These are phyloP conservation scores for Lerema accius DNA, from an alignment of 1,140 invertebrate species.

Conservation along the genomic window DNA sequence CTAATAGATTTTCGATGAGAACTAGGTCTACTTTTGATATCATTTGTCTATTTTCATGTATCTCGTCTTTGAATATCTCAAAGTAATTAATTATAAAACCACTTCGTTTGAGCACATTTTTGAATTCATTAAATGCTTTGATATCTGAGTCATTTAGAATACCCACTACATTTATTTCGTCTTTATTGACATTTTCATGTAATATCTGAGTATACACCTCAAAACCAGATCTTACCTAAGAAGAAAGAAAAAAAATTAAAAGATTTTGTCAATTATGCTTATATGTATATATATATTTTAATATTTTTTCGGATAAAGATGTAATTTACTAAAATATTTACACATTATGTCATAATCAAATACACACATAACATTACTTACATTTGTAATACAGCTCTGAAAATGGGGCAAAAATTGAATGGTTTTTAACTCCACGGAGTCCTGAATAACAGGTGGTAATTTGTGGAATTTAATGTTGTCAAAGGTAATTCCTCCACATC, in stretches of 20 bases:
- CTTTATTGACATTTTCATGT: constrained; percentile 45
- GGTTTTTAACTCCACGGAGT: constrained; percentile 32
- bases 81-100: constrained; percentile 32
- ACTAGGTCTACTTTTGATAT: constrained; percentile 7
- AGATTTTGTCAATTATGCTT: too few relatives aligned
- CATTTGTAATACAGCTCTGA: constrained; percentile 24
- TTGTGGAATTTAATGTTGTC: constrained; percentile 40
- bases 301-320: too few relatives aligned
- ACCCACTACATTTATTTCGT: constrained; percentile 39
- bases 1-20: constrained; percentile 4
- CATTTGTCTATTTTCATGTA: constrained; percentile 9
- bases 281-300: constrained; percentile 19
- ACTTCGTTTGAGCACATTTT: constrained; percentile 23
- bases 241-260: constrained; percentile 15
- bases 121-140: constrained; percentile 25
- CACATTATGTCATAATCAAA: too few relatives aligned
- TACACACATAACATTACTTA: constrained; percentile 32
- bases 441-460: constrained; percentile 18
- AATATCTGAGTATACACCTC: constrained; percentile 46
- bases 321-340: too few relatives aligned
- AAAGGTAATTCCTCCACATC: constrained; percentile 47
- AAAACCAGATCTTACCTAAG: constrained; percentile 39
- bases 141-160: constrained; percentile 17
- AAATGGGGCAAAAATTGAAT: constrained; percentile 45
- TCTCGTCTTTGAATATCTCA: constrained; percentile 14